Evolutionary conservation across 1,140 invertebrate species (phyloP), one percentile per base, ranked within the genome.

Genomic region (Diorhabda carinulata): DNA sequence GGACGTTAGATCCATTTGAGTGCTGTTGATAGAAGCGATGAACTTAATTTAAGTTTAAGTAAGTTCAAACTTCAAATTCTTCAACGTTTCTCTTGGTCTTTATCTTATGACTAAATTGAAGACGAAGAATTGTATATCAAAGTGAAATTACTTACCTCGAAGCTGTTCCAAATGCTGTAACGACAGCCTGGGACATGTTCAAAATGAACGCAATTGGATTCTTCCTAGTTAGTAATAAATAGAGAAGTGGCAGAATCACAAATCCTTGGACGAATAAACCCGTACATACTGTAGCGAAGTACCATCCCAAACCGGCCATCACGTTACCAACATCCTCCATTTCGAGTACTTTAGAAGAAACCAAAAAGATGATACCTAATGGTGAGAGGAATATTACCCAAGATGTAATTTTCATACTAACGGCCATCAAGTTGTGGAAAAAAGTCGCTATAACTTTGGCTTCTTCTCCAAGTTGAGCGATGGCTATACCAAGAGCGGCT

Each of bases 181-280:
- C 86, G 58, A 92, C 81, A 8, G 91, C 91, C 75, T 92, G 89
- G 4, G 87, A 84, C 87, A 93, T 89, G 73, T 91, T 91, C 1
- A 84, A 83, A 43, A 92, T 84, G 77, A 90, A 92, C 8, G 77
- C 78, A 72, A 91, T 85, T 0, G 92, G 92, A 65, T 89, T 85
- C 70, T 85, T 87, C 67, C 86, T 84, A 2, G 89, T 91, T 25
- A 90, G 80, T 4, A 90, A 2, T 52, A 88, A 86, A 76, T 88
- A 92, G 5, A 93, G 78, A 2, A 85, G 68, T 0, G 93, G 92
- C 3, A 95, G 81, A 8, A 93, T 79, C 4, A 94, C 76, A 66
- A 93, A 88, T 4, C 92, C 92, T 75, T 96, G 94, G 61, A 94
- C 86, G 56, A 89, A 83, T 0, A 95, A 82, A n/a, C 93, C 93